Base-by-base conservation (phyloP, 2,888 invertebrate genomes). In the Rambutsinella grinnellia region DNA sequence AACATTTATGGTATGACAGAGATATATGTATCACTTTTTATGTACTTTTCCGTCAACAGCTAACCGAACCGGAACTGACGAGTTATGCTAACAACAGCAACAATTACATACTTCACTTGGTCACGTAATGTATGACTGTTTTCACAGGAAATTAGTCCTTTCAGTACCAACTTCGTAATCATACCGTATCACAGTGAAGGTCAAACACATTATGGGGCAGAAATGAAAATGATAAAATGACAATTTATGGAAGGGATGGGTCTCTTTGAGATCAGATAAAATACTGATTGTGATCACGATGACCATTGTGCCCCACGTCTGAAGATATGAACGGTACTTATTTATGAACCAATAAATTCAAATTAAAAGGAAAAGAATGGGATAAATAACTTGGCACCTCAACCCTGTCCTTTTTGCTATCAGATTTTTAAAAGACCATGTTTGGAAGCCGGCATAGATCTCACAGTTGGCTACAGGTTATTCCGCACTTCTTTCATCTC, bases 101-200 rank as follows among this genome's bases (percentile, higher is more conserved):
- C 49, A 49, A 61, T 17, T 21, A 26, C 3, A n/a, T n/a, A n/a
- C n/a, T n/a, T n/a, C n/a, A n/a, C n/a, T n/a, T n/a, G n/a, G n/a
- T n/a, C n/a, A n/a, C n/a, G n/a, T n/a, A n/a, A n/a, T n/a, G n/a
- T n/a, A n/a, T n/a, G n/a, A n/a, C 26, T 27, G 62, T 51, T 62
- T 47, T 62, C 62, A 62, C 49, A 62, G 62, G 62, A 62, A 62
- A 62, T 62, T 62, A 62, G 62, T 17, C 19, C 6, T 19, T 60
- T 44, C n/a, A n/a, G n/a, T n/a, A n/a, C n/a, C n/a, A n/a, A n/a
- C n/a, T n/a, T n/a, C n/a, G n/a, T n/a, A n/a, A n/a, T n/a, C n/a
- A n/a, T n/a, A n/a, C n/a, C n/a, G n/a, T 62, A 19, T 46, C 23
- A 46, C 6, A n/a, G 24, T 56, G 60, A 58, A 58, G 58, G 58